A percentile compares a stretch with the other conserved stretches of the same genome.
Evolutionary conservation across 2,888 invertebrate species (phyloP).

Genomic region (Colostygia pectinataria): DNA sequence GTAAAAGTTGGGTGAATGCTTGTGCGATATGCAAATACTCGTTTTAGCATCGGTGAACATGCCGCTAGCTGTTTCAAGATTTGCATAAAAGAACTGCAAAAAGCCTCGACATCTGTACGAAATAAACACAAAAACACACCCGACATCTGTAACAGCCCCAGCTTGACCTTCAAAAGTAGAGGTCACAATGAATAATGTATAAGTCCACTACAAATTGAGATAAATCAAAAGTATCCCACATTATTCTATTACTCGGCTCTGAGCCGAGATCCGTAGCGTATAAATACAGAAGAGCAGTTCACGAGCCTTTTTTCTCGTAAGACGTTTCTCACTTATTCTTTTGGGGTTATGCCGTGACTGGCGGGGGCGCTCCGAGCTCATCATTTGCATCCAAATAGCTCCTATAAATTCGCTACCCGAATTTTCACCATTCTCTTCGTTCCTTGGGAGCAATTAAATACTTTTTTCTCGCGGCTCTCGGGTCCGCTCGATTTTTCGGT

Average conservation of each 20-base stretch:
- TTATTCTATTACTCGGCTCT: constrained; percentile 47
- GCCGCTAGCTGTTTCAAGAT: constrained; percentile 16
- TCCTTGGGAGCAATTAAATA: constrained; percentile 81
- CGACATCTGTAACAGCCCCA: constrained; percentile 12
- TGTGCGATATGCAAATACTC: constrained; percentile 26
- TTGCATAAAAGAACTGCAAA: constrained; percentile 26
- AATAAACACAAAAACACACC: constrained; percentile 13
- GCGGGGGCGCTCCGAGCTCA: constrained; percentile 70
- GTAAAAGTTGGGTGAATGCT: constrained; percentile 18
- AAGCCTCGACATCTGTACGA: constrained; percentile 12
- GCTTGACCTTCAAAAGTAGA: constrained; percentile 25
- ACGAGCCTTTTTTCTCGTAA: constrained; percentile 69
- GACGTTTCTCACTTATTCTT: constrained; percentile 80
- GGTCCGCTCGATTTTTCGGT: constrained; percentile 63
- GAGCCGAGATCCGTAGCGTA: constrained; percentile 55
- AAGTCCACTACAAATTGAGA: constrained; percentile 23
- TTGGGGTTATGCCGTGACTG: constrained; percentile 70
- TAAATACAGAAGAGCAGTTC: constrained; percentile 65
- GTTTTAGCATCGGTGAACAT: constrained; percentile 20
- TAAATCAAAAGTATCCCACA: constrained; percentile 43
- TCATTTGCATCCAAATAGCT: constrained; percentile 83
- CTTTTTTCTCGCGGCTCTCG: constrained; percentile 67
- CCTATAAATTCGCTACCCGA: constrained; percentile 81
- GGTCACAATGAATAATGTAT: constrained; percentile 31
- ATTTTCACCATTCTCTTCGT: constrained; percentile 76